Evolutionary conservation across 2,113 vertebrate genomes (phyloP).

Genomic region (Motacilla tschutschensis): DNA sequence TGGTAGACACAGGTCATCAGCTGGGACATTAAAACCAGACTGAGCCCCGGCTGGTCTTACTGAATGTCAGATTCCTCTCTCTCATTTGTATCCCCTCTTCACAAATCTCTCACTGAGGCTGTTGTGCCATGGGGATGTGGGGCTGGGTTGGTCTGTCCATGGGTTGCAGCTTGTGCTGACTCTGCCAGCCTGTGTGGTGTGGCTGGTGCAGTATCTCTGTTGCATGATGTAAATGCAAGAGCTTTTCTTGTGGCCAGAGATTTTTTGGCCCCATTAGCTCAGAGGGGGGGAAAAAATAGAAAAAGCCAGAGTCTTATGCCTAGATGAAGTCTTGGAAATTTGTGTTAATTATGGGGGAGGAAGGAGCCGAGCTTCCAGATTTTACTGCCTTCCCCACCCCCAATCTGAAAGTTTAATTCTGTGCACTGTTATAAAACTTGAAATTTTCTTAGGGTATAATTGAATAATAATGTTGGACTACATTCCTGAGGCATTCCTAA

Average conservation of each 20-base stretch:
- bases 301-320: not conserved
- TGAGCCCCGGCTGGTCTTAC: not conserved
- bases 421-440: not conserved
- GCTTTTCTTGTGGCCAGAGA: not conserved
- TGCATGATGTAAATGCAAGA: not conserved
- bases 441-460: conserved; percentile 13
- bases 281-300: not conserved
- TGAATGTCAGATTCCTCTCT: not conserved
- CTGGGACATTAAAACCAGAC: not conserved
- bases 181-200: not conserved
- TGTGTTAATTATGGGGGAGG: conserved; percentile 9
- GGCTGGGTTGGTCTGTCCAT: not conserved
- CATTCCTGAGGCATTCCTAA: not conserved
- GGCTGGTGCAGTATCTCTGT: not conserved
- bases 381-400: not conserved
- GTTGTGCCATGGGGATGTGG: accelerated
- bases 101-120: not conserved
- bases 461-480: conserved; percentile 15
- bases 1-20: not conserved
- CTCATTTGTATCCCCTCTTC: not conserved
- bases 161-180: not conserved
- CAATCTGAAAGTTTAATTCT: conserved; percentile 16
- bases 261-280: not conserved
- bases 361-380: not conserved
- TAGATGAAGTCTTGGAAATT: not conserved